These are phyloP conservation scores for Pardosa pseudoannulata DNA, from an alignment of 2,888 invertebrate genomes.

Conservation along the genomic window DNA sequence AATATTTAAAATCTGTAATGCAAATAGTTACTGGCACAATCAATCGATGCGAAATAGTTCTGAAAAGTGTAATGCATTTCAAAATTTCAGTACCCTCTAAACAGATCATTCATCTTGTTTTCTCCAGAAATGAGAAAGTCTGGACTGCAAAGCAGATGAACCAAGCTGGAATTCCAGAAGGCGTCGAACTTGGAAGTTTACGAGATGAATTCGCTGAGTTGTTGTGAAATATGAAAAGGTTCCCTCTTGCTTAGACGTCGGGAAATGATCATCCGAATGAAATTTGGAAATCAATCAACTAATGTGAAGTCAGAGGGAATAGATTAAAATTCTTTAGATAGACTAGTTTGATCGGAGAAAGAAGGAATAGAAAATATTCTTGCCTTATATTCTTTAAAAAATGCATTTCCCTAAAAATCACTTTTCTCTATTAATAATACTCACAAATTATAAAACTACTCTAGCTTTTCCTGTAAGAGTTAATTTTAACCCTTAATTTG, in stretches of 20 bases:
- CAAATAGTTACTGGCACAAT: background rate
- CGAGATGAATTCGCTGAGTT: background rate
- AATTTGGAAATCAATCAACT: background rate
- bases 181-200: background rate
- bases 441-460: too few relatives aligned
- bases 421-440: too few relatives aligned
- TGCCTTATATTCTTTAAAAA: too few relatives aligned
- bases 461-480: too few relatives aligned
- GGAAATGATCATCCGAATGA: background rate
- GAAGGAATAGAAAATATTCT: background rate
- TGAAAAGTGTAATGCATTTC: slow-evolving; percentile 33
- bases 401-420: too few relatives aligned
- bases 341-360: background rate
- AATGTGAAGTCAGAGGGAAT: background rate
- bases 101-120: slow-evolving; percentile 20
- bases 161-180: background rate
- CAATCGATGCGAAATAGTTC: background rate
- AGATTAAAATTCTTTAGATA: background rate
- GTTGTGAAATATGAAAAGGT: background rate
- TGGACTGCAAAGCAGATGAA: background rate
- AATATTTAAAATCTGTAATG: too few relatives aligned
- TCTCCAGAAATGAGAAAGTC: background rate
- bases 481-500: too few relatives aligned
- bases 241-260: background rate
- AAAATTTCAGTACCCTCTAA: slow-evolving; percentile 30